Evolutionary conservation across 2,113 vertebrate species (phyloP).

Genomic region (Corythoichthys haematopterus): DNA sequence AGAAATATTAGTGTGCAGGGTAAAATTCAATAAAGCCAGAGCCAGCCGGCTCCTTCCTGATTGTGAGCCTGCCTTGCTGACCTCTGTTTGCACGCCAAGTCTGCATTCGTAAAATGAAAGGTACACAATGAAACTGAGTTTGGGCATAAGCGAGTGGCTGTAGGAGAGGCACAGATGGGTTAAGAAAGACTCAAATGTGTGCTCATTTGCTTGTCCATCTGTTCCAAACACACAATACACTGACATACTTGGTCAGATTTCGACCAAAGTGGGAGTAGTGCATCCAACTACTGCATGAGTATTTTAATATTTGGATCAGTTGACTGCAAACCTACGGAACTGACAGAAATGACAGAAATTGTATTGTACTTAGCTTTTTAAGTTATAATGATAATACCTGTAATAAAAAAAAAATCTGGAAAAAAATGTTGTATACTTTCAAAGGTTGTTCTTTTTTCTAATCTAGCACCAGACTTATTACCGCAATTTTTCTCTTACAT

Average conservation of each 20-base stretch:
- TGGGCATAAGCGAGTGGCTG: conserved; percentile 24
- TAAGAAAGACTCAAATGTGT: conserved; percentile 43
- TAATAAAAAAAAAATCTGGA: background rate
- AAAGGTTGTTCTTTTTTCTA: too few species aligned
- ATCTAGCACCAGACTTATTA: too few species aligned
- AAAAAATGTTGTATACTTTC: too few species aligned
- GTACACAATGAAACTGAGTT: conserved; percentile 13
- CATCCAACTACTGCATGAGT: conserved; percentile 8
- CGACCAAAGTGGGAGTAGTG: conserved; percentile 30
- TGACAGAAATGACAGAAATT: background rate
- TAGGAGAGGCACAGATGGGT: conserved; percentile 41
- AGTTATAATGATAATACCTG: background rate
- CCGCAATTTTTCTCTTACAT: too few species aligned
- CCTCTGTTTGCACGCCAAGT: conserved; percentile 5
- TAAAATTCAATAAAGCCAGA: conserved; percentile 13
- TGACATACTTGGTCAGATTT: conserved; percentile 11
- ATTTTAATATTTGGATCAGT: background rate
- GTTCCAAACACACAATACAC: conserved; percentile 29
- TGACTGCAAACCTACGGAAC: background rate
- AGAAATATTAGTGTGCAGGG: background rate
- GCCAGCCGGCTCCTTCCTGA: conserved; percentile 3
- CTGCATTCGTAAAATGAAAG: conserved; percentile 15
- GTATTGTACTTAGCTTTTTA: background rate
- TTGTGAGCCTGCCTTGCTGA: conserved; percentile 10
- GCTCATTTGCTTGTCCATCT: conserved; percentile 56